Evolutionary conservation across 2,797 vertebrate species (phyloP), one percentile per base, ranked within the genome.

Genomic region (Spinus pinus): DNA sequence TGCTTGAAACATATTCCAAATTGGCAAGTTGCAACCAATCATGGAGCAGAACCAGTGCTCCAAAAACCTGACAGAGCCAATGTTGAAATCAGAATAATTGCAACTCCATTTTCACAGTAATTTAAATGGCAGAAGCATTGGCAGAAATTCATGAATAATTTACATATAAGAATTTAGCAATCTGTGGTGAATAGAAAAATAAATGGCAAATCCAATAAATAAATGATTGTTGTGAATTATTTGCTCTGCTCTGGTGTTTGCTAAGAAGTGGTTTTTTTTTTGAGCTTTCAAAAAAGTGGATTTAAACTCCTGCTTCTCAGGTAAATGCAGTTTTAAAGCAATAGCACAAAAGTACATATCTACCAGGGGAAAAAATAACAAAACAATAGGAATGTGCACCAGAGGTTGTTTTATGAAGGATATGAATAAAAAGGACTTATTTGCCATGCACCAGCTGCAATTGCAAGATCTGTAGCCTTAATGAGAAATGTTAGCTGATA

Each of bases 111-210:
- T 96, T 93, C 90, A 71, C 75, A 93, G 94, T 93, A 88, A 95
- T 93, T 96, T 94, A 91, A 95, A 88, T 86, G 86, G 94, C 58
- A 89, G 86, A 87, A 93, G 90, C 89, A 78, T 77, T 96, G 93
- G 92, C 93, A 96, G 95, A 92, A 91, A 79, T 94, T 96, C 94
- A 96, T 97, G 94, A 97, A 96, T 97, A 96, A 96, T 97, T 97
- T 90, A 95, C 94, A 73, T 81, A 28, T 70, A 90, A 82, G 73
- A 95, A 97, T 91, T 94, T 90, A 96, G 93, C 86, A 92, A 51
- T 96, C 78, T 85, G 75, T 84, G 66, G 66, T 92, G 95, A 95
- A 95, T 94, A 93, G 92, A 95, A 95, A 96, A 96, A 96, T 91
- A 96, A 96, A 96, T 92, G 88, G 80, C 86, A 90, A 96, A 95